Conservation (phyloP, 2,113 vertebrate genomes). For the Balaenoptera acutorostrata region DNA sequence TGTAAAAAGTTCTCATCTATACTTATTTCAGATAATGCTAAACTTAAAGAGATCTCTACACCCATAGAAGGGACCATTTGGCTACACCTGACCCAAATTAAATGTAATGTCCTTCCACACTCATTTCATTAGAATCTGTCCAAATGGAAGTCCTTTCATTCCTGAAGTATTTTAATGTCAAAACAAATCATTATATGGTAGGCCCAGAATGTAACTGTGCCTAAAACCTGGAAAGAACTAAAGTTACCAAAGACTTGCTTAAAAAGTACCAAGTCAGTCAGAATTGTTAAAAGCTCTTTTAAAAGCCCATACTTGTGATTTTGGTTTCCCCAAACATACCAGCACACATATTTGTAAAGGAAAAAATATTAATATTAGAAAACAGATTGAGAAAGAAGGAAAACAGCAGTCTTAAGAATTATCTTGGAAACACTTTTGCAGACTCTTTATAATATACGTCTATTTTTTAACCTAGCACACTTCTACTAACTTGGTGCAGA, state of each 20-base stretch:
- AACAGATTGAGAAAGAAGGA: not conserved
- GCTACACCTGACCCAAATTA: not conserved
- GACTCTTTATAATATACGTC: not conserved
- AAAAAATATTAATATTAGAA: not conserved
- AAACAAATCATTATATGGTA: not conserved
- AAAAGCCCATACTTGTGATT: not conserved
- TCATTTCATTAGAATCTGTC: not conserved
- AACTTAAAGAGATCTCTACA: not conserved
- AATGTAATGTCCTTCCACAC: not conserved
- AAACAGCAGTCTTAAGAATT: not conserved
- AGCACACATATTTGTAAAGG: not conserved
- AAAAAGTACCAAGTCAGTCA: not conserved
- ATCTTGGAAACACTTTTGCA: not conserved
- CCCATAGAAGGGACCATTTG: not conserved
- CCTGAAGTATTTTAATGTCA: not conserved
- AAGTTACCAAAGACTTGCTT: not conserved
- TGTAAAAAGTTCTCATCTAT: not conserved
- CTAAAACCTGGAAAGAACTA: not conserved
- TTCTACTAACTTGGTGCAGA: not conserved
- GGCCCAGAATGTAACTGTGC: not conserved
- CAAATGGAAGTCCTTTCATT: not conserved
- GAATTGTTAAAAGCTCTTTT: not conserved
- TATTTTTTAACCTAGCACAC: not conserved
- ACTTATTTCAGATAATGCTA: not conserved
- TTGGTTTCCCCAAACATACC: not conserved